Evolutionary conservation across 2,113 vertebrate genomes (phyloP).

Genomic region (Anolis sagrei): DNA sequence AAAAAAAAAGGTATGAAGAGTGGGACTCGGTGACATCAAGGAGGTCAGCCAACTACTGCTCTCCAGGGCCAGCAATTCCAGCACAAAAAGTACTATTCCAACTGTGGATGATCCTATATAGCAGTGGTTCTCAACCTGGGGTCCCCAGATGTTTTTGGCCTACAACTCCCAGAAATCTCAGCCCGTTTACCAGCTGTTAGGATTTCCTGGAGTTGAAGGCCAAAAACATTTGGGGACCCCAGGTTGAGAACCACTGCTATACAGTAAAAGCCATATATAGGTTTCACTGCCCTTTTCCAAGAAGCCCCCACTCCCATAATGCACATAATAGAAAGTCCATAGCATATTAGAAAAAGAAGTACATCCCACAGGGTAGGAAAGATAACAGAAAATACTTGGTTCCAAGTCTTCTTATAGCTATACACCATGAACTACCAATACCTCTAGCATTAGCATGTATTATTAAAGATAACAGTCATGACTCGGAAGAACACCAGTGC

Average conservation of each 20-base stretch:
- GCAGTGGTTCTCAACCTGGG: too few relatives aligned
- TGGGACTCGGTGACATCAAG: background rate
- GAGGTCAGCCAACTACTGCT: background rate
- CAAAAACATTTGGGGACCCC: too few relatives aligned
- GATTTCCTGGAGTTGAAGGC: too few relatives aligned
- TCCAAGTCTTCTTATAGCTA: background rate
- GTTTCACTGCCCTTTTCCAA: too few relatives aligned
- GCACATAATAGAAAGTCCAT: too few relatives aligned
- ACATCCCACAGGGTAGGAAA: background rate
- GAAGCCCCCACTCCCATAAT: background rate
- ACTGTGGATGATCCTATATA: background rate
- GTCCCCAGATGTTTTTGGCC: too few relatives aligned
- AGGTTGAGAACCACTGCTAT: too few relatives aligned
- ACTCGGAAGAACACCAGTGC: too few relatives aligned
- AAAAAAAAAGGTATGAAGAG: background rate
- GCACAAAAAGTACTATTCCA: background rate
- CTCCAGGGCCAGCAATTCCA: background rate
- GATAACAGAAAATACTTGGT: background rate
- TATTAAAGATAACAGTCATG: background rate
- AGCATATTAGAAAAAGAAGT: background rate
- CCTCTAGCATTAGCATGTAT: background rate
- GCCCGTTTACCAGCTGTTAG: too few relatives aligned
- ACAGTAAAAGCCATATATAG: background rate
- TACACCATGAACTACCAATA: background rate
- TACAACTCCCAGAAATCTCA: too few relatives aligned